Base-by-base conservation (phyloP, 2,113 vertebrate species). In the Rhipidura dahli region DNA sequence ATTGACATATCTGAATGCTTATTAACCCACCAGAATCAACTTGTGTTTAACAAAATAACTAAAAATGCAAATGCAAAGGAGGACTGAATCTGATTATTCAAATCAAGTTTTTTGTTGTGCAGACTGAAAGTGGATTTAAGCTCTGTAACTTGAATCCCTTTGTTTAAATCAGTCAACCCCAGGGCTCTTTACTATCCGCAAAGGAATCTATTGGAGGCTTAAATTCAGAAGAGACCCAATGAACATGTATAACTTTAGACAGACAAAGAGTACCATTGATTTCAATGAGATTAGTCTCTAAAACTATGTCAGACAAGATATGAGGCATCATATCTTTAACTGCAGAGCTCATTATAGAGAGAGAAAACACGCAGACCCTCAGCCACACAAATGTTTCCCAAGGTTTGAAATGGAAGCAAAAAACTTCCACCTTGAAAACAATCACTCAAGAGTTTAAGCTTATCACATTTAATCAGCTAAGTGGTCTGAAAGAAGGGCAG, bases 31-130 rank as follows among this genome's bases (percentile, higher is more conserved):
- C 53, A 56, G 53, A 87, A 91, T 72, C 70, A 85, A 56, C 33
- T 40, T 30, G 24, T 5, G 93, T 87, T 61, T 82, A 87, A 85
- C 49, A 93, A 91, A 91, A 81, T 53, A 89, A 45, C 70, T 76
- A 53, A 88, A 95, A 94, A 94, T 28, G n/a, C 15, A 94, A 93
- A 91, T n/a, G 37, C 7, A 85, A 79, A 75, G 65, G 37, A 87
- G 37, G 28, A 44, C 17, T 57, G 61, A 68, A 91, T 92, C 23
- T 86, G 50, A 83, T 69, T 95, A 88, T 90, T 90, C 63, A 94
- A 90, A 96, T 90, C 20, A 61, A 72, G 28, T 16, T 60, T 88
- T 82, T 72, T 86, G 57, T 70, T 63, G 22, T 75, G 35, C 56
- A 39, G 54, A 40, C 26, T 50, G 50, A 73, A 87, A 89, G 23